Percentiles rank a stretch among this genome's conserved stretches.
Conservation (phyloP, 2,888 invertebrate genomes). For the Silvanus unidentatus region DNA sequence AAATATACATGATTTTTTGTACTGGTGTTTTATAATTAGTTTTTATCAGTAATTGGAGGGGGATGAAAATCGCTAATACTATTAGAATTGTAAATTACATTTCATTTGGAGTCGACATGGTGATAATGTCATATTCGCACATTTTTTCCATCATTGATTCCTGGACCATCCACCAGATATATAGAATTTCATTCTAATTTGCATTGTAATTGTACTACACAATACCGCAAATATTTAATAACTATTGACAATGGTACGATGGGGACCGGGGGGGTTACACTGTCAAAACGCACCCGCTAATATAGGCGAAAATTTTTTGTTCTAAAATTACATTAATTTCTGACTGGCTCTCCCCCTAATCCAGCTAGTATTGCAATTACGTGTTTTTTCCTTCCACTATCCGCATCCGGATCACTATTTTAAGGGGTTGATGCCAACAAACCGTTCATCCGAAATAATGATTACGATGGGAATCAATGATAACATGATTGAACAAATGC, state of each 20-base stretch:
- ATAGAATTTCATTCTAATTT: constrained; percentile 20
- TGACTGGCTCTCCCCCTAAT: too few relatives aligned
- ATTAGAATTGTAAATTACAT: constrained; percentile 35
- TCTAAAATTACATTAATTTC: too few relatives aligned
- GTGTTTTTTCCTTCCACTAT: too few relatives aligned
- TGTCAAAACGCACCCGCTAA: too few relatives aligned
- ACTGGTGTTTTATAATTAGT: constrained; percentile 23
- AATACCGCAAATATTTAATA: too few relatives aligned
- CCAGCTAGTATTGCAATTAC: too few relatives aligned
- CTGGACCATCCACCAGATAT: constrained; percentile 15
- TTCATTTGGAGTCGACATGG: constrained; percentile 17
- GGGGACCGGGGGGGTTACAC: too few relatives aligned
- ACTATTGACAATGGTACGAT: too few relatives aligned
- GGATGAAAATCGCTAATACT: constrained; percentile 25
- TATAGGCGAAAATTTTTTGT: too few relatives aligned
- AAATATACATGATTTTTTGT: too few relatives aligned
- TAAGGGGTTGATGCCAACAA: constrained; percentile 15
- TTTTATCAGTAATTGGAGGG: constrained; percentile 30
- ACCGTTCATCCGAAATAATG: constrained; percentile 18
- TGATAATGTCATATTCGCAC: constrained; percentile 1
- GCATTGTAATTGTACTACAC: not conserved
- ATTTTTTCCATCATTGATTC: constrained; percentile 18
- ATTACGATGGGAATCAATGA: constrained; percentile 24
- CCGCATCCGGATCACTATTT: not conserved
- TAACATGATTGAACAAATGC: constrained; percentile 33